Evolutionary conservation across 2,113 vertebrate genomes (phyloP).

Genomic region (Psammodynastes pulverulentus): DNA sequence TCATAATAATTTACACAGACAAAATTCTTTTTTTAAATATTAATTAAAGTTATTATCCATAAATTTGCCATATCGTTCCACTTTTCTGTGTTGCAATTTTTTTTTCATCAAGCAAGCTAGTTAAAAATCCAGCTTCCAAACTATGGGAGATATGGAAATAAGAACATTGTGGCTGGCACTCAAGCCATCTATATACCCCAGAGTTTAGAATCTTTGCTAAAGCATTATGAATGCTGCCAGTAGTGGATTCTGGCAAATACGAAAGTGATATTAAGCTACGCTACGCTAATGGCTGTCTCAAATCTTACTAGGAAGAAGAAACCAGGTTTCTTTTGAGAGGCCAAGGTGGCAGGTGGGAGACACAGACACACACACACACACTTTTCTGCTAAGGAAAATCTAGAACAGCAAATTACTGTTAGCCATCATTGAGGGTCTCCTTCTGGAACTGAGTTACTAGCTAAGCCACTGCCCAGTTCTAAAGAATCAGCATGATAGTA

Average conservation of each 20-base stretch:
- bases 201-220: neutral
- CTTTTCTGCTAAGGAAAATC: neutral
- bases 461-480: neutral
- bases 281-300: neutral
- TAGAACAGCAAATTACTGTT: neutral
- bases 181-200: neutral
- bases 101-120: neutral
- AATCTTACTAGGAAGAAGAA: neutral
- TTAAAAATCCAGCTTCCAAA: neutral
- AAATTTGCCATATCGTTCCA: neutral
- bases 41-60: too few relatives aligned
- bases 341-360: neutral
- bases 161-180: neutral
- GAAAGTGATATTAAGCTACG: neutral
- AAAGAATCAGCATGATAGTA: neutral
- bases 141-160: neutral
- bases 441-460: neutral
- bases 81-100: neutral
- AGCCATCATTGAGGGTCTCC: neutral
- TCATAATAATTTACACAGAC: constrained; percentile 12
- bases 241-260: neutral
- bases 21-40: neutral
- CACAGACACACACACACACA: neutral
- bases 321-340: neutral
- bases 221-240: neutral